Conservation (phyloP, 1,140 invertebrate species). For the Lasaia peninsularis region DNA sequence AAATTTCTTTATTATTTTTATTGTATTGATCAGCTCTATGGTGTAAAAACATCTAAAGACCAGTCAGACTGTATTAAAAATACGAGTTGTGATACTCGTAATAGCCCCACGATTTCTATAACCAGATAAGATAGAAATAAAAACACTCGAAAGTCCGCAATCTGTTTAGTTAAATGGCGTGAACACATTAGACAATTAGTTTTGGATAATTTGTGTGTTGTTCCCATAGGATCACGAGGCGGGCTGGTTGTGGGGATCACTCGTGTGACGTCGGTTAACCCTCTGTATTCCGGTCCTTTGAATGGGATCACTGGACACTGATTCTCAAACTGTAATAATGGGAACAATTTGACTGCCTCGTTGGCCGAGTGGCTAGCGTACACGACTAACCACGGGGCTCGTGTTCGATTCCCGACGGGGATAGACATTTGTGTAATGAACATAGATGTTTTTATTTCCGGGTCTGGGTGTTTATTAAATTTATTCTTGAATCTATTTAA, state of each 20-base stretch:
- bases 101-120: background rate
- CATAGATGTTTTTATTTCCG: no score
- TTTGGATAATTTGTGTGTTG: slow-evolving; percentile 70
- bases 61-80: background rate
- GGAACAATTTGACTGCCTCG: no score
- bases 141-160: slow-evolving; percentile 34
- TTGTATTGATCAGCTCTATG: no score
- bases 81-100: background rate
- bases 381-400: no score
- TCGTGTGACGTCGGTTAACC: slow-evolving; percentile 49
- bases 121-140: slow-evolving; percentile 16
- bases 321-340: background rate
- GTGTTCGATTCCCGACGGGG: no score
- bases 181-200: slow-evolving; percentile 68
- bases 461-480: no score
- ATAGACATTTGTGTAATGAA: no score
- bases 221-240: slow-evolving; percentile 52
- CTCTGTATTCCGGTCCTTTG: slow-evolving; percentile 30
- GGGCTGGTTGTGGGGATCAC: slow-evolving; percentile 29
- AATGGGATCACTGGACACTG: slow-evolving; percentile 21
- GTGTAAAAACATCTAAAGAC: no score
- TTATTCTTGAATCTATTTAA: no score
- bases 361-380: no score
- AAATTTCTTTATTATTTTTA: no score
- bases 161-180: slow-evolving; percentile 68